Evolutionary conservation across 2,888 invertebrate genomes (phyloP).

Genomic region (Xylocampa areola): DNA sequence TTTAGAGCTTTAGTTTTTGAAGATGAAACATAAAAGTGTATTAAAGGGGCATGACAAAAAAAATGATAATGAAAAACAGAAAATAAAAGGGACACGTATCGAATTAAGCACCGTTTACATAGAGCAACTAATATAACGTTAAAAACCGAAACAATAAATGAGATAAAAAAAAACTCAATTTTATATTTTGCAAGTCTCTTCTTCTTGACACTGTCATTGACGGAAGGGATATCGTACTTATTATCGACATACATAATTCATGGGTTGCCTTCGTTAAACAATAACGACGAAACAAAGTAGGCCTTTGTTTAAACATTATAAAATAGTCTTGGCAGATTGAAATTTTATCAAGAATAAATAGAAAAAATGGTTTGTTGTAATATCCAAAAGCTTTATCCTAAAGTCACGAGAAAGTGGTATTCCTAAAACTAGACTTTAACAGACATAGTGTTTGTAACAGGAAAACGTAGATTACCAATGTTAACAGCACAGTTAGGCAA

Average conservation of each 20-base stretch:
- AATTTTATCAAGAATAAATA: slow-evolving; percentile 21
- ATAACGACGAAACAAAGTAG: slow-evolving; percentile 46
- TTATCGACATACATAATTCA: slow-evolving; percentile 52
- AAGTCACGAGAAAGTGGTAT: slow-evolving; percentile 35
- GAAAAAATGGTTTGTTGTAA: neutral
- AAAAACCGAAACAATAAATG: neutral
- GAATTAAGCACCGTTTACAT: neutral
- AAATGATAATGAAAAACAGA: slow-evolving; percentile 3
- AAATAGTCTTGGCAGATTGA: slow-evolving; percentile 43
- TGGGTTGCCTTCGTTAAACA: slow-evolving; percentile 37
- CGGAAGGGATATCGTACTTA: slow-evolving; percentile 32
- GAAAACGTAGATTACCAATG: slow-evolving; percentile 61
- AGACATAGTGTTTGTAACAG: slow-evolving; percentile 57
- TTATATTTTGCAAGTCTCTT: slow-evolving; percentile 24
- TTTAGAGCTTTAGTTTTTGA: no score
- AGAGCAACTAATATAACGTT: neutral
- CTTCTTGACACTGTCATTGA: slow-evolving; percentile 32
- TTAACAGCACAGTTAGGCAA: slow-evolving; percentile 64
- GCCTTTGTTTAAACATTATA: slow-evolving; percentile 28
- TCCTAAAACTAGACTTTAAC: slow-evolving; percentile 40
- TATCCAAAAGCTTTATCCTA: neutral
- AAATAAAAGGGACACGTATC: neutral
- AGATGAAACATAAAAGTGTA: slow-evolving; percentile 2
- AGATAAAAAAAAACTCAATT: slow-evolving; percentile 1
- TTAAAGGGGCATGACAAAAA: neutral